Percentiles rank a stretch among this genome's conserved stretches.
These are phyloP conservation scores for Florisuga fusca DNA, from an alignment of 2,797 vertebrate species.

Conservation along the genomic window DNA sequence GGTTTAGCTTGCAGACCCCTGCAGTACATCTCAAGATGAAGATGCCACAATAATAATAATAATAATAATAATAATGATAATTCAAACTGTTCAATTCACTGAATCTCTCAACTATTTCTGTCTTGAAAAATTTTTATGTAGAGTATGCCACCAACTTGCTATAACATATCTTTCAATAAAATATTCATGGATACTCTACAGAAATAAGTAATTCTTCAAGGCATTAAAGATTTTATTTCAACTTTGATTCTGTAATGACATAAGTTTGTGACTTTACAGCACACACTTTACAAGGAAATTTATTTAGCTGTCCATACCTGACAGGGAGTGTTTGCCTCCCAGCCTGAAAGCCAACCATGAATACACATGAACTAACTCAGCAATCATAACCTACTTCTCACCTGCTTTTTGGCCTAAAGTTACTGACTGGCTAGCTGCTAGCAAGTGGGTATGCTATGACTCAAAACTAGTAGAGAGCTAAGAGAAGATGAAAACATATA, in stretches of 20 bases:
- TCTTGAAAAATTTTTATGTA: neutral
- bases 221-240: neutral
- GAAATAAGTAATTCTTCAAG: neutral
- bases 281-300: neutral
- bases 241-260: neutral
- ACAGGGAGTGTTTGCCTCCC: neutral
- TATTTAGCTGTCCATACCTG: neutral
- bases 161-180: neutral
- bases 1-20: neutral
- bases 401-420: neutral
- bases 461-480: neutral
- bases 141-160: neutral
- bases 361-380: neutral
- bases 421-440: neutral
- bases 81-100: neutral
- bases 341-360: neutral
- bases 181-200: accelerated
- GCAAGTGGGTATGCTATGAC: neutral
- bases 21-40: neutral
- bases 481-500: neutral
- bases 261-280: neutral
- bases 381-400: neutral
- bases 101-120: neutral
- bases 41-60: neutral
- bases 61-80: neutral